A percentile compares a stretch with the other conserved stretches of the same genome.
These are phyloP conservation scores for Semotilus atromaculatus DNA, from an alignment of 2,797 vertebrate genomes.

Conservation along the genomic window DNA sequence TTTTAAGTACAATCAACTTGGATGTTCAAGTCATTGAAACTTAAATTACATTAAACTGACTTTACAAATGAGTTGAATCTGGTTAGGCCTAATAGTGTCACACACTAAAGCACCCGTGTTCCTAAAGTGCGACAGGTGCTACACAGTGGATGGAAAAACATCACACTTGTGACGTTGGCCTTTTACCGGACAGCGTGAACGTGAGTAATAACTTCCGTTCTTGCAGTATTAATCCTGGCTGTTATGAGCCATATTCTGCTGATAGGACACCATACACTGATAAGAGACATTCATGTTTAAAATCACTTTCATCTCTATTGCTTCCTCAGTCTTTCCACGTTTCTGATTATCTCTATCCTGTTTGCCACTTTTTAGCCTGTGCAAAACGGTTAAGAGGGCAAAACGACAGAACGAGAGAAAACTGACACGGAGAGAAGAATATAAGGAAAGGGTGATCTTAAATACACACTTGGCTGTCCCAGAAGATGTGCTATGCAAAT, in stretches of 20 bases:
- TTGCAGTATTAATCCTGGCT: conserved; percentile 1
- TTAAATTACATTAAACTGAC: too few relatives aligned
- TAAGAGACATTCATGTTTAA: conserved; percentile 51
- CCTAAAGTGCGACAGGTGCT: conserved; percentile 16
- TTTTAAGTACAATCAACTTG: too few relatives aligned
- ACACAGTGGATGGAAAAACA: conserved; percentile 26
- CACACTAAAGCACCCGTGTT: background rate
- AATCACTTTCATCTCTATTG: conserved; percentile 13
- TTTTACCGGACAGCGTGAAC: conserved; percentile 11
- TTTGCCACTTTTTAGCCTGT: background rate
- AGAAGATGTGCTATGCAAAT: conserved; percentile 78
- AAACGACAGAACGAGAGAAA: background rate
- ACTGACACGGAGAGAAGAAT: background rate
- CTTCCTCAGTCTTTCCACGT: background rate
- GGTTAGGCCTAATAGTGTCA: background rate
- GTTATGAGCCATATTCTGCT: conserved; percentile 46
- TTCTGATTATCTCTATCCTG: background rate
- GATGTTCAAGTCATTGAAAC: too few relatives aligned
- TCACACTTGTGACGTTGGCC: conserved; percentile 4
- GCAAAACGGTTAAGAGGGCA: background rate
- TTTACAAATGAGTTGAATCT: too few relatives aligned
- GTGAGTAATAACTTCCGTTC: conserved; percentile 51
- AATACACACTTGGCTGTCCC: background rate
- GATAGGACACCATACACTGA: conserved; percentile 47
- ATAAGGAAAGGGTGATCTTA: conserved; percentile 17